These are phyloP conservation scores for Micromussa lordhowensis DNA, from an alignment of 92 coral and sea anemone species.

Conservation along the genomic window DNA sequence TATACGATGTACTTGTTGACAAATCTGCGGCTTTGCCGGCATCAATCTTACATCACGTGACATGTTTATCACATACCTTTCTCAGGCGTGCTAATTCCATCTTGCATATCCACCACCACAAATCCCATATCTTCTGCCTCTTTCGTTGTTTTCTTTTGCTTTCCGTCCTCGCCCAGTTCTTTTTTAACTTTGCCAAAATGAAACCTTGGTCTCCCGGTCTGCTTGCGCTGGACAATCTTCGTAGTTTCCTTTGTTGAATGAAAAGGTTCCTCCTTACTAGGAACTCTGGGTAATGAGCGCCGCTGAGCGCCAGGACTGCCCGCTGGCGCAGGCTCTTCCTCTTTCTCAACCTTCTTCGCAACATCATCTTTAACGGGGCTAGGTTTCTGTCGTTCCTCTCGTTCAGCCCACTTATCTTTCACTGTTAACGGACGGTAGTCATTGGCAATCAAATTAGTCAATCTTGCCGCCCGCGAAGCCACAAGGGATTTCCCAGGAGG, in stretches of 20 bases:
- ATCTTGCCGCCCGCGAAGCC: conserved; percentile 75
- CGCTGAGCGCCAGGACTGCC: conserved; percentile 71
- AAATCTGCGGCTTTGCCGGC: not conserved
- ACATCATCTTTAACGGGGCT: not conserved
- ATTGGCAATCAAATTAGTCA: conserved; percentile 70
- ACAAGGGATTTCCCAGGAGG: conserved; percentile 63
- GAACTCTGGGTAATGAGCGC: conserved; percentile 76
- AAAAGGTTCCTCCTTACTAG: conserved; percentile 71
- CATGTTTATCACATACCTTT: conserved; percentile 47
- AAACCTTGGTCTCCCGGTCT: conserved; percentile 65
- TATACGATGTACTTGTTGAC: not conserved
- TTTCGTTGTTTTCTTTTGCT: conserved; percentile 36
- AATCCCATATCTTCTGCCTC: conserved; percentile 70
- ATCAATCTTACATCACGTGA: not conserved
- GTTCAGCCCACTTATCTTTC: conserved; percentile 47
- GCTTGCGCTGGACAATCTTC: conserved; percentile 69
- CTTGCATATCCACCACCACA: conserved; percentile 68
- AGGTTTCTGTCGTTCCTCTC: conserved; percentile 45
- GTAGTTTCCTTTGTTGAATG: conserved; percentile 85
- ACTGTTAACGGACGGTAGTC: conserved; percentile 61
- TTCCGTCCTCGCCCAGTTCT: conserved; percentile 8
- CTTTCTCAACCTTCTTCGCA: not conserved
- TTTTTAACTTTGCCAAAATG: conserved; percentile 36
- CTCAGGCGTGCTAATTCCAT: conserved; percentile 45
- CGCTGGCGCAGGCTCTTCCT: conserved; percentile 33